A percentile compares a stretch with the other conserved stretches of the same genome.
phyloP scores from a whole-genome alignment of 2,113 vertebrate species.

The Silurus meridionalis region DNA sequence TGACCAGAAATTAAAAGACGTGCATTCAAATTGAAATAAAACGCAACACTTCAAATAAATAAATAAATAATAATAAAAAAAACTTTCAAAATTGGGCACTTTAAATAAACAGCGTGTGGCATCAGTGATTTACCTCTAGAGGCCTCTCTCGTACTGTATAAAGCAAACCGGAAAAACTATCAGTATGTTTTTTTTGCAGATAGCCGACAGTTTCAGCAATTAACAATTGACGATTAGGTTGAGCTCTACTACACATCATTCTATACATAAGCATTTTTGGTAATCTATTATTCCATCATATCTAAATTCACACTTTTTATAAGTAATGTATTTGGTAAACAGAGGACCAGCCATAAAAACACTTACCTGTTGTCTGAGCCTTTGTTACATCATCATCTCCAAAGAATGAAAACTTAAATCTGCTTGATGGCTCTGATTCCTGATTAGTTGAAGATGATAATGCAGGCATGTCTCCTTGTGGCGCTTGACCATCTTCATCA shows the following conservation, averaged over 20 bases:
- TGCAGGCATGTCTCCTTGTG: background rate
- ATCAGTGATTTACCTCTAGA: too few relatives aligned
- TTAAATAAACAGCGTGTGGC: too few relatives aligned
- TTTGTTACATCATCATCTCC: slow-evolving; percentile 56
- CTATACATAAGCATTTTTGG: background rate
- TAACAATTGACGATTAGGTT: too few relatives aligned
- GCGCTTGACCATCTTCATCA: background rate
- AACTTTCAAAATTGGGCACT: too few relatives aligned
- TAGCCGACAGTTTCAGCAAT: too few relatives aligned
- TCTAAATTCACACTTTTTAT: background rate
- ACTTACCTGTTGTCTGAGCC: slow-evolving; percentile 57
- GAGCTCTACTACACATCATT: background rate
- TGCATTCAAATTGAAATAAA: too few relatives aligned
- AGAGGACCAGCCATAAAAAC: background rate
- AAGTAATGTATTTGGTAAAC: background rate
- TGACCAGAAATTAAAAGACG: too few relatives aligned
- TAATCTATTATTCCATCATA: background rate
- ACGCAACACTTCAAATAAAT: too few relatives aligned
- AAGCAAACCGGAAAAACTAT: too few relatives aligned
- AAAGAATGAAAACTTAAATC: slow-evolving; percentile 91
- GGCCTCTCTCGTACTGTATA: too few relatives aligned
- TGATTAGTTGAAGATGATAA: background rate
- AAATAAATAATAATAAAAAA: too few relatives aligned
- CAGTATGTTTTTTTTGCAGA: too few relatives aligned
- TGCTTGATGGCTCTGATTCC: background rate